Evolutionary conservation across 2,888 invertebrate genomes (phyloP).

Genomic region (Nephrocerus scutellatus): DNA sequence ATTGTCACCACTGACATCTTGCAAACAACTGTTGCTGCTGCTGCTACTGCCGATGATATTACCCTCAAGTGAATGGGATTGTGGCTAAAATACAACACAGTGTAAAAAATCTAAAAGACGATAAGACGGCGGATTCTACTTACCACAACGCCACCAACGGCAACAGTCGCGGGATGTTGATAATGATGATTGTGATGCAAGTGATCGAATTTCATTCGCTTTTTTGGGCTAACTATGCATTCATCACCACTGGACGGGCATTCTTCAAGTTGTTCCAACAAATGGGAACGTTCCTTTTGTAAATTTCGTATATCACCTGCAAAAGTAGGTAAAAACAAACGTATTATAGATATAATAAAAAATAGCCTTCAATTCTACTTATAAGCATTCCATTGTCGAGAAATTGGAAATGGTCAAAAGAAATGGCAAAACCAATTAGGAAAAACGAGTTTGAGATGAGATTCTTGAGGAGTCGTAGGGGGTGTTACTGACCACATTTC

Average conservation of each 20-base stretch:
- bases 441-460: no score
- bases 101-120: conserved; percentile 8
- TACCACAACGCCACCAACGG: background rate
- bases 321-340: conserved; percentile 32
- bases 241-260: conserved; percentile 66
- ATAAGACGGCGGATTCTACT: conserved; percentile 1
- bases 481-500: no score
- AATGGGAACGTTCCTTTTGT: conserved; percentile 63
- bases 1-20: conserved; percentile 24
- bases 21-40: conserved; percentile 29
- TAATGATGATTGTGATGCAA: conserved; percentile 44
- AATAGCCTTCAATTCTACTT: no score
- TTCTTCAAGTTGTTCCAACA: conserved; percentile 64
- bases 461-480: no score
- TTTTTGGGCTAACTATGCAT: conserved; percentile 56
- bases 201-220: conserved; percentile 58
- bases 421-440: background rate
- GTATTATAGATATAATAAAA: no score
- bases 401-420: no score
- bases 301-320: conserved; percentile 58
- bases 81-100: no score
- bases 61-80: conserved; percentile 29
- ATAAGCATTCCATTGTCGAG: no score
- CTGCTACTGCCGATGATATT: conserved; percentile 24
- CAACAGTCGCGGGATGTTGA: no score